Evolutionary conservation across 1,140 invertebrate genomes (phyloP).

Genomic region (Aleiodes sp.): DNA sequence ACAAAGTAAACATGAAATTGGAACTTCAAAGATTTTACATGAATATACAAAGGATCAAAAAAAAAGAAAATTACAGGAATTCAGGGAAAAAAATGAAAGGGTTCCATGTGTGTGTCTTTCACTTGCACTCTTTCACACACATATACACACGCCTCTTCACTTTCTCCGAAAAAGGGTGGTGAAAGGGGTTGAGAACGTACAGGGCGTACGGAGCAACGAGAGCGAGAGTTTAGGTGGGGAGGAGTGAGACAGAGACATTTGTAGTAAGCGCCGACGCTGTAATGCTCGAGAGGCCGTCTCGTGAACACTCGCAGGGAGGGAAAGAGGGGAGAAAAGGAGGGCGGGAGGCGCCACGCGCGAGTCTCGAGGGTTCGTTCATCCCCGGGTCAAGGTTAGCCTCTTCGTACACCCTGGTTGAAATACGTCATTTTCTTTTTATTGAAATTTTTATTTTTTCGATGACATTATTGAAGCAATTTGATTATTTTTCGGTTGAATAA

Average conservation of each 20-base stretch:
- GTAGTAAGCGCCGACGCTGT: slow-evolving; percentile 8
- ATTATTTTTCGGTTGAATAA: no score
- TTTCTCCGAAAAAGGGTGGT: slow-evolving; percentile 19
- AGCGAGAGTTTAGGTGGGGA: slow-evolving; percentile 41
- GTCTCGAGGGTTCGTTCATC: slow-evolving; percentile 58
- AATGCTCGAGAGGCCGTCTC: not conserved
- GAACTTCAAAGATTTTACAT: not conserved
- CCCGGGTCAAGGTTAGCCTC: slow-evolving; percentile 63
- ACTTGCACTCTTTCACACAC: slow-evolving; percentile 12
- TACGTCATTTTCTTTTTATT: not conserved
- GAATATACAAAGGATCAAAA: not conserved
- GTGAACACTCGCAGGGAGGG: slow-evolving; percentile 29
- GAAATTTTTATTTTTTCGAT: not conserved
- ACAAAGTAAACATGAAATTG: not conserved
- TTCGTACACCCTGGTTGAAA: not conserved
- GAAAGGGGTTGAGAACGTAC: slow-evolving; percentile 15
- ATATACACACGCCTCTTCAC: slow-evolving; percentile 30
- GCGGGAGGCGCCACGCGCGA: slow-evolving; percentile 44
- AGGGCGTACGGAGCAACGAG: slow-evolving; percentile 21
- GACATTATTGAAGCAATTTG: no score
- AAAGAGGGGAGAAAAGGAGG: slow-evolving; percentile 27
- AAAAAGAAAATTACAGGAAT: not conserved
- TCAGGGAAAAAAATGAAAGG: no score
- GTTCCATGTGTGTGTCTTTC: no score
- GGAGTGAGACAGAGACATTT: not conserved